A percentile compares a stretch with the other conserved stretches of the same genome.
Conservation (phyloP, 2,888 invertebrate genomes). For the Acleris emargana region DNA sequence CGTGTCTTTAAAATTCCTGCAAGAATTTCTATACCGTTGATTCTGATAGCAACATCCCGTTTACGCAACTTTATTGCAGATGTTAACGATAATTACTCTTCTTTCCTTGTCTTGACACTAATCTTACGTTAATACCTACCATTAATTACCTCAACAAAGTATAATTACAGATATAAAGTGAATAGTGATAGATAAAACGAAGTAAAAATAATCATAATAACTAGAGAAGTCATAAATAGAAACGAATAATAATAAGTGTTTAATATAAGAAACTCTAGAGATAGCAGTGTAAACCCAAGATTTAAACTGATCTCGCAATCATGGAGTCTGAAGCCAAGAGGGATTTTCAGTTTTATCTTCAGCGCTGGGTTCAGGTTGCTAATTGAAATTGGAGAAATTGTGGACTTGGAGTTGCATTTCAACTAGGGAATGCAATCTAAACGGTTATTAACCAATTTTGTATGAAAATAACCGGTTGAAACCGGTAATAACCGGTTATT, state of each 20-base stretch:
- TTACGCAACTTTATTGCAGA: slow-evolving; percentile 11
- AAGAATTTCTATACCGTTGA: neutral
- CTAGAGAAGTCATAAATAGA: neutral
- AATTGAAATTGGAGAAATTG: slow-evolving; percentile 41
- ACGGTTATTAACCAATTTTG: no score
- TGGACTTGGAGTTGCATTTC: slow-evolving; percentile 8
- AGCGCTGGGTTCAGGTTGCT: slow-evolving; percentile 32
- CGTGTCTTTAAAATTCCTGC: no score
- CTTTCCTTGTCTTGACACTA: slow-evolving; percentile 13
- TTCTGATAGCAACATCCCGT: slow-evolving; percentile 16
- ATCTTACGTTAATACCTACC: neutral
- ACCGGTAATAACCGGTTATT: no score
- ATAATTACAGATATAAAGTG: neutral
- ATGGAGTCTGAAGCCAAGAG: slow-evolving; percentile 8
- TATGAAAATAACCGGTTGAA: no score
- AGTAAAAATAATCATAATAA: neutral
- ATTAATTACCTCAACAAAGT: neutral
- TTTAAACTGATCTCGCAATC: slow-evolving; percentile 9
- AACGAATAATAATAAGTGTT: slow-evolving; percentile 6
- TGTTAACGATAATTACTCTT: slow-evolving; percentile 3
- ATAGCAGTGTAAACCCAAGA: slow-evolving; percentile 13
- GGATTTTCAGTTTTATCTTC: slow-evolving; percentile 28
- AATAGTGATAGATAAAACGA: no score
- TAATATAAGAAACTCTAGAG: slow-evolving; percentile 10
- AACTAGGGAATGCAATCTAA: no score